Base-by-base conservation (phyloP, 2,888 invertebrate species). In the Helobdella robusta region DNA sequence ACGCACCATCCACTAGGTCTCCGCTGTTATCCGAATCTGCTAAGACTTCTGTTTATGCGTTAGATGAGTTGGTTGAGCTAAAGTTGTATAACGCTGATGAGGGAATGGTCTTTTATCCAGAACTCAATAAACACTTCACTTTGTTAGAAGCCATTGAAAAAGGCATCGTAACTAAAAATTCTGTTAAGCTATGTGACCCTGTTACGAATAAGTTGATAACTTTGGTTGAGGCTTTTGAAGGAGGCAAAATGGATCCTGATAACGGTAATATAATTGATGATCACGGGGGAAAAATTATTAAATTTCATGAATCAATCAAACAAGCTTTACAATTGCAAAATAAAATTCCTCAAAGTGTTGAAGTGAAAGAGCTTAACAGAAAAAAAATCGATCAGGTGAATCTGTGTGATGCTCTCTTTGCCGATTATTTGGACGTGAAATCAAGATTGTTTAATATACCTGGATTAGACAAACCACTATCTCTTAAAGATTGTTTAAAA, bases 81-180 rank as follows among this genome's bases (percentile, higher is more conserved):
- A 81, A 81, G 40, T 72, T 80, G 60, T 87, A 92, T 69, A 87
- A 92, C 79, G 74, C 76, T 44, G 70, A 76, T 30, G 78, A 76
- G 36, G 87, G 88, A 75, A 85, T 87, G 1, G 89, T 87, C 73
- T 85, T 83, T 28, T 77, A 79, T 72, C 80, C 46, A 69, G 73
- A 18, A 74, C 81, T 71, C 5, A 20, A 20, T 74, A 78, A 35
- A 72, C 81, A 30, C 75, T 78, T 67, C 77, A 79, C 60, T 81
- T 80, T 35, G 70, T 74, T 18, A 87, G 86, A 88, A 63, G 92
- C 91, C n/a, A 86, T 90, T 11, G 73, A 72, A 59, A 69, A 70
- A 56, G 73, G 74, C 35, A 59, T 75, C 3, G 72, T 79, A 52
- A 75, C 74, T 68, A 74, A 74, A 8, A 72, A 72, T 23, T 70